These are phyloP conservation scores for Popillia japonica DNA, from an alignment of 1,140 invertebrate species.

Conservation along the genomic window DNA sequence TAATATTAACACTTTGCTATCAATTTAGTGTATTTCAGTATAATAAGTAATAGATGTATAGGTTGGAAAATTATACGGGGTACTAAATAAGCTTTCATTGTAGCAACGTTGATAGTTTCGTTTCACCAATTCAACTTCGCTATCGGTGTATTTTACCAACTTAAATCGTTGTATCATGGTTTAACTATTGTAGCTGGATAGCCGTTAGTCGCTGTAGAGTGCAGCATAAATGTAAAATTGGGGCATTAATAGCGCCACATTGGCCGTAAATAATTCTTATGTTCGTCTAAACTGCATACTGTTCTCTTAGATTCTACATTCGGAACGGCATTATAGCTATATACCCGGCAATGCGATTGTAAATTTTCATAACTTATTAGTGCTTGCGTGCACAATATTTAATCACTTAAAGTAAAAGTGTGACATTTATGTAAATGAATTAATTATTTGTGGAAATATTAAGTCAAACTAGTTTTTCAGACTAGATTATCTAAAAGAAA, in stretches of 20 bases:
- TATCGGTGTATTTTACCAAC: background rate
- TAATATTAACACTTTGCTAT: no score
- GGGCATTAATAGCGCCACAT: constrained; percentile 41
- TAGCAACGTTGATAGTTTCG: no score
- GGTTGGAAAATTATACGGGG: no score
- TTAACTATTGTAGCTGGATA: background rate
- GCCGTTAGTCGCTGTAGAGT: background rate
- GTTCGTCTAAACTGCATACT: constrained; percentile 39
- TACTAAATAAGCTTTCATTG: no score
- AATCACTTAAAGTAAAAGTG: background rate
- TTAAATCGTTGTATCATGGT: background rate
- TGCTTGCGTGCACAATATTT: background rate
- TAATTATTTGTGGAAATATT: background rate
- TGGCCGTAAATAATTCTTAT: constrained; percentile 45
- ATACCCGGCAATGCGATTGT: background rate
- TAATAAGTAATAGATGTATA: no score
- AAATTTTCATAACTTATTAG: background rate
- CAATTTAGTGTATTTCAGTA: no score
- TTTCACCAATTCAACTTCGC: no score
- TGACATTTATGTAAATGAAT: background rate
- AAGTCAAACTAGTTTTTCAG: background rate
- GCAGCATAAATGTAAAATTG: constrained; percentile 45
- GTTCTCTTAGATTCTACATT: constrained; percentile 22
- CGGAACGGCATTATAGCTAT: background rate
- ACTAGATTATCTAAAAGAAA: no score